Evolutionary conservation across 2,113 vertebrate species (phyloP), one percentile per base, ranked within the genome.

Genomic region (Rhynchopsitta pachyrhyncha): DNA sequence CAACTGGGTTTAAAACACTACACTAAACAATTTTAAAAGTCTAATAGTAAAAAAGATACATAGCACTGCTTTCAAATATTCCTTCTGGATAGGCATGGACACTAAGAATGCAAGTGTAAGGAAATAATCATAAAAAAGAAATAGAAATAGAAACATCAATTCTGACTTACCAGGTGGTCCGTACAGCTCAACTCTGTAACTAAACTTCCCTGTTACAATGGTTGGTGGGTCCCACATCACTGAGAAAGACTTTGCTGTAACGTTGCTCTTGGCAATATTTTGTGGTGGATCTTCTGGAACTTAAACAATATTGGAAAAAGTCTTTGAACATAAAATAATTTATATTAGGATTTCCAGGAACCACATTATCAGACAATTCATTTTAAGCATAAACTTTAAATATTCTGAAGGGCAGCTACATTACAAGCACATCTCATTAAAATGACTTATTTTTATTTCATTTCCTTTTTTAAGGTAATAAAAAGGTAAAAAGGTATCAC

Each of bases 231-330:
- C 99, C 99, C 99, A 99, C 27, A 95, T 98, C 74, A 99, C 96
- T 46, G 97, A 97, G 87, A 99, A 98, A 7, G 98, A 98, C 70
- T 98, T 98, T 44, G 98, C 99, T 55, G 99, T 99, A 90, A 99
- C 77, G 46, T 99, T 99, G 75, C 97, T 92, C 33, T 97, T 96
- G 33, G 95, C 28, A 63, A 99, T 83, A 91, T 99, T 99, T 95
- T 99, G 98, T 55, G 99, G 99, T 25, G 99, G 96, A 89, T 99
- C 99, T 97, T 99, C 99, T 82, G 99, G 99, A 88, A 99, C 99
- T 99, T 97, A 95, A 97, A 97, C 12, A 68, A 80, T 44, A 91
- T 93, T 66, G 71, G 4, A 49, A 88, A 91, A 95, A 92, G 20
- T 86, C 52, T 90, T 66, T 96, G 91, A 82, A 93, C 22, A 75